Base-by-base conservation (phyloP, 2,797 vertebrate species). In the Leptoclinus maculatus region DNA sequence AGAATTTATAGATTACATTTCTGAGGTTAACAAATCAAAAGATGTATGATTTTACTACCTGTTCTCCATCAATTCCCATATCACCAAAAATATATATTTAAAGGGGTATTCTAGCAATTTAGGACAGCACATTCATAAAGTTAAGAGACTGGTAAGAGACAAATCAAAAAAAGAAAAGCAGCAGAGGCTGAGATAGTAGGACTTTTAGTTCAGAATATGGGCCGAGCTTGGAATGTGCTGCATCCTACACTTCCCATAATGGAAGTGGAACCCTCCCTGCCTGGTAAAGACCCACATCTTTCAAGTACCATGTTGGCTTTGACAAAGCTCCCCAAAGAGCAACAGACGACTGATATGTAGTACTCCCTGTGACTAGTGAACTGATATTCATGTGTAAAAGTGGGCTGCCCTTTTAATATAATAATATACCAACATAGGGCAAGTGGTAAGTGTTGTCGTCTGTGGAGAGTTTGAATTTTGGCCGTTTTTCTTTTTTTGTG, bases 1-100 rank as follows among this genome's bases (percentile, higher is more conserved):
- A 74, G 66, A 79, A 78, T 82, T 83, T 68, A 66, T 60, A 66
- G 36, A 73, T 78, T 23, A 64, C 62, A 81, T 53, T 76, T 74
- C 56, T 51, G 53, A 69, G 66, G 80, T 74, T 67, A 73, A 59
- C 29, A 79, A 68, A 63, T 63, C n/a, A 56, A 64, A 79, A 67
- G 7, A 51, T 63, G 13, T 69, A 71, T 0, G 39, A 39, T 70
- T 64, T 82, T 66, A n/a, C 13, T 32, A 45, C 54, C 57, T 59
- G 41, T 54, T 71, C 12, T 53, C 58, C 49, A 45, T 75, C 21
- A 38, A 47, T 53, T 79, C 36, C 53, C 27, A 0, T 73, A 14
- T 66, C 23, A 60, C 21, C 16, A 6, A 43, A 59, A 66, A 36
- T 32, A 17, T 21, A 6, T 13, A 45, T 58, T 53, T 58, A 43